Evolutionary conservation across 1,140 invertebrate genomes (phyloP).

Genomic region (Brachionus rotundiformis): DNA sequence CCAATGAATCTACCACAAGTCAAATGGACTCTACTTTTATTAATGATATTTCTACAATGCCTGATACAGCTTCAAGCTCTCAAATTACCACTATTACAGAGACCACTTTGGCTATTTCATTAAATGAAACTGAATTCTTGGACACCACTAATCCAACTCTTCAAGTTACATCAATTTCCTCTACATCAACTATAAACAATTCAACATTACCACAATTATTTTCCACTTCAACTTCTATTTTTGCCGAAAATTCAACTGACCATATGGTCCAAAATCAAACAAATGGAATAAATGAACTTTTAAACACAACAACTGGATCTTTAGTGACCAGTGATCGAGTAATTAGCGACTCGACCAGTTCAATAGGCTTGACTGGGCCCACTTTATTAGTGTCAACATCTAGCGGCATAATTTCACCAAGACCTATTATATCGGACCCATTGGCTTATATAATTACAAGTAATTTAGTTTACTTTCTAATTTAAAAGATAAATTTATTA

Average conservation of each 20-base stretch:
- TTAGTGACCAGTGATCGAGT: neutral
- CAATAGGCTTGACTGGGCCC: neutral
- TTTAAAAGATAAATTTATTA: neutral
- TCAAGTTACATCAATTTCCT: neutral
- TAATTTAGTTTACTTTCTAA: neutral
- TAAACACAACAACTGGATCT: neutral
- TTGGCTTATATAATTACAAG: slow-evolving; percentile 10
- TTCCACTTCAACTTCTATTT: neutral
- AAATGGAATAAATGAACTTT: neutral
- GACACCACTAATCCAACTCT: neutral
- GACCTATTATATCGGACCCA: neutral
- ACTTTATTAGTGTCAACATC: slow-evolving; percentile 26
- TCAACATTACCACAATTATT: neutral
- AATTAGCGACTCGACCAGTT: neutral
- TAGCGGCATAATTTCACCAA: slow-evolving; percentile 16
- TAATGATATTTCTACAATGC: too few species aligned
- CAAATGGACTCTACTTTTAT: neutral
- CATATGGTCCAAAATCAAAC: neutral
- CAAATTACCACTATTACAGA: neutral
- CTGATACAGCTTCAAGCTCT: too few species aligned
- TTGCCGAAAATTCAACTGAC: neutral
- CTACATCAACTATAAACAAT: neutral
- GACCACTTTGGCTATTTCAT: neutral
- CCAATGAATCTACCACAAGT: neutral
- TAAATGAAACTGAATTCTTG: neutral